Evolutionary conservation across 2,113 vertebrate species (phyloP).

Genomic region (Dasyurus viverrinus): DNA sequence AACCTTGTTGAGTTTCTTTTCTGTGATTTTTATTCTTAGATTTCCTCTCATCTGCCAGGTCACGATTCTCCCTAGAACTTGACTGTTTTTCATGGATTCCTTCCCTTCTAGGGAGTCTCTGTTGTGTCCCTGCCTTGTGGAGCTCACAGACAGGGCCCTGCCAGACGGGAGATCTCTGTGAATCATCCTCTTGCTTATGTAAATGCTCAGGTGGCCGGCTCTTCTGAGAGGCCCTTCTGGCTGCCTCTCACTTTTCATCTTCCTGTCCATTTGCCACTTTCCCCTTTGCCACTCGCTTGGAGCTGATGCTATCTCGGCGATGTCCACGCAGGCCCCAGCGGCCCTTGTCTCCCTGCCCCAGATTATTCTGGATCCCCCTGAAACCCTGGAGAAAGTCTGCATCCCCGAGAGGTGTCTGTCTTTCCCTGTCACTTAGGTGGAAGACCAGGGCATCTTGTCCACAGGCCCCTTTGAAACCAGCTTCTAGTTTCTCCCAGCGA

Average conservation of each 20-base stretch:
- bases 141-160: too few species aligned
- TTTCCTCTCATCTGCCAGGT: background rate
- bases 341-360: background rate
- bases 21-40: background rate
- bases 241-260: background rate
- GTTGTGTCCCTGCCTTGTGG: too few species aligned
- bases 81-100: background rate
- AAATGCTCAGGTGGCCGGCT: too few species aligned
- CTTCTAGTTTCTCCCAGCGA: background rate
- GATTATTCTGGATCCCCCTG: background rate
- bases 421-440: background rate
- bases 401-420: background rate
- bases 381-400: background rate
- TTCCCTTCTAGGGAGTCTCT: too few species aligned
- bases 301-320: background rate
- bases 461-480: too few species aligned
- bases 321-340: rapidly evolving
- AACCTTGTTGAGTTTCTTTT: background rate
- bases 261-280: background rate
- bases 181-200: background rate
- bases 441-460: background rate
- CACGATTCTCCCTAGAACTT: background rate
- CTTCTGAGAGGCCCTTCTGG: background rate
- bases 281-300: background rate
- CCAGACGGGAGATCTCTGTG: background rate